A percentile compares a stretch with the other conserved stretches of the same genome.
Conservation (phyloP, 2,888 invertebrate species). For the Sphaerophoria rueppellii region DNA sequence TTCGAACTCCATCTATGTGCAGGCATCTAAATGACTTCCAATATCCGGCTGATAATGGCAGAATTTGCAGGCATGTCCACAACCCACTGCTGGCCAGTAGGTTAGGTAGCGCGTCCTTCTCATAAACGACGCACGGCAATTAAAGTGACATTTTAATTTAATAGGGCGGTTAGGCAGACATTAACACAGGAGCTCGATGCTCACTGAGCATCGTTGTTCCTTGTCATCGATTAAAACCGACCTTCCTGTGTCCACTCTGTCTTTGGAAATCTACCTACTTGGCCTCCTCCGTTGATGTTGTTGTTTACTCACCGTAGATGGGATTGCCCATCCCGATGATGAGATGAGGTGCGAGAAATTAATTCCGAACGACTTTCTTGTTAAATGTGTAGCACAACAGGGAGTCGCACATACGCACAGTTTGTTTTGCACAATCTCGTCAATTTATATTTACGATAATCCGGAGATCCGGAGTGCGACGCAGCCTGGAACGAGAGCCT, state of each 20-base stretch:
- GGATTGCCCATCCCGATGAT: conserved; percentile 33
- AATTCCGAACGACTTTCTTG: conserved; percentile 62
- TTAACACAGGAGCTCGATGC: conserved; percentile 57
- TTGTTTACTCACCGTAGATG: conserved; percentile 3
- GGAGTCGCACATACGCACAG: conserved; percentile 23
- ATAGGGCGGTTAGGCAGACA: conserved; percentile 59
- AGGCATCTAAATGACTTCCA: conserved; percentile 64
- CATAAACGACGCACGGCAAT: conserved; percentile 52
- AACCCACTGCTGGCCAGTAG: conserved; percentile 17
- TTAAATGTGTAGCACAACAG: conserved; percentile 54
- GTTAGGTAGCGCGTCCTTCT: background rate
- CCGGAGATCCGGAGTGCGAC: conserved; percentile 4
- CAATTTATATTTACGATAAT: conserved; percentile 53
- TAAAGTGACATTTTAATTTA: conserved; percentile 73
- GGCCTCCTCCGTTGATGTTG: no score
- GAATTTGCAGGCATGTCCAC: conserved; percentile 30
- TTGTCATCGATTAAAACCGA: conserved; percentile 55
- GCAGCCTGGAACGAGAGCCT: conserved; percentile 7
- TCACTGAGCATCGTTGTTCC: conserved; percentile 38
- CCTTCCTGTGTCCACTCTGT: conserved; percentile 34
- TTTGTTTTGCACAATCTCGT: conserved; percentile 62
- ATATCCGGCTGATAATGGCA: conserved; percentile 65
- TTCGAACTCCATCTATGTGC: conserved; percentile 51
- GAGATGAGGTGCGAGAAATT: conserved; percentile 61
- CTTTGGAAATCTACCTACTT: background rate